phyloP scores from a whole-genome alignment of 2,113 vertebrate genomes.

The Smithornis capensis region DNA sequence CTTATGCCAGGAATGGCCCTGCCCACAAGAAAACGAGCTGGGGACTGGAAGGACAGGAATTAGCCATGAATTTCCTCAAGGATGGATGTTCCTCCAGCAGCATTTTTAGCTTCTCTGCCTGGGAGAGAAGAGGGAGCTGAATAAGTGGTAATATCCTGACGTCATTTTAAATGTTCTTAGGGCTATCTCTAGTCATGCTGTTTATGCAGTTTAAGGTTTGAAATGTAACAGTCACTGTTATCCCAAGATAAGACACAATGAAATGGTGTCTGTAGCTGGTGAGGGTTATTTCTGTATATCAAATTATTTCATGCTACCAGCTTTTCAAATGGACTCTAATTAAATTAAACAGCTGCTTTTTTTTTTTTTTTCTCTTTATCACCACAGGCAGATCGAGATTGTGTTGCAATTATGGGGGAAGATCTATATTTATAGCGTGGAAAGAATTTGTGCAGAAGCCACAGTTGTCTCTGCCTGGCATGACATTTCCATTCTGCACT shows the following conservation, averaged over 20 bases:
- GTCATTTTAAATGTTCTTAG: background rate
- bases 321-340: conserved; percentile 64
- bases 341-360: conserved; percentile 60
- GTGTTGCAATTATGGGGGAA: conserved; percentile 33
- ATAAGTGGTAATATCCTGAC: background rate
- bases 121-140: background rate
- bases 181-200: conserved; percentile 30
- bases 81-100: background rate
- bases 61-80: background rate
- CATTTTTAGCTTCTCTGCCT: background rate
- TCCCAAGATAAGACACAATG: conserved; percentile 46
- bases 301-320: conserved; percentile 45
- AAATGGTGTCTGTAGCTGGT: background rate
- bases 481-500: background rate
- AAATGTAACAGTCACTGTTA: background rate
- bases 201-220: conserved; percentile 11
- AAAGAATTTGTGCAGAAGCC: conserved; percentile 14
- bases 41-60: background rate
- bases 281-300: conserved; percentile 35
- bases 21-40: background rate
- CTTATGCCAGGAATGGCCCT: background rate
- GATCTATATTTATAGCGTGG: conserved; percentile 53
- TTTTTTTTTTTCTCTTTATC: conserved; percentile 11
- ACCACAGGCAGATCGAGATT: conserved; percentile 52
- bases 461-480: background rate